phyloP scores from a whole-genome alignment of 2,888 invertebrate species.

The Steinernema carpocapsae region DNA sequence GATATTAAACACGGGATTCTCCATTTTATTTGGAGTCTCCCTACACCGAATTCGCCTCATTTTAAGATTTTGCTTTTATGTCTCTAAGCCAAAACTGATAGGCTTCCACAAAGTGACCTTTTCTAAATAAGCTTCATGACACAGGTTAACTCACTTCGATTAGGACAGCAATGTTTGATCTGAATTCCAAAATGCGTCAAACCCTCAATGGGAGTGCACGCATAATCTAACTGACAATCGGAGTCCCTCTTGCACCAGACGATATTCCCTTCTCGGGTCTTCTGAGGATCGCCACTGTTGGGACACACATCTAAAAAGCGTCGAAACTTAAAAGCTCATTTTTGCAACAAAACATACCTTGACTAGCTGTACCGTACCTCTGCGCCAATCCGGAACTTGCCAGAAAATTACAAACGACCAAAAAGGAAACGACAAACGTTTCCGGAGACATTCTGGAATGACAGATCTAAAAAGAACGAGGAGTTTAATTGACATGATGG shows the following conservation, averaged over 20 bases:
- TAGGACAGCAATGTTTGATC: slow-evolving; percentile 48
- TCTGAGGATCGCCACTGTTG: slow-evolving; percentile 37
- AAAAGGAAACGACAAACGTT: neutral
- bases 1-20: too few relatives aligned
- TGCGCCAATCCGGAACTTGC: neutral
- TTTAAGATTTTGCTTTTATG: too few relatives aligned
- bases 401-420: neutral
- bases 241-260: slow-evolving; percentile 43
- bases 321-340: neutral
- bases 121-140: too few relatives aligned
- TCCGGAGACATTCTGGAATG: neutral
- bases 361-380: slow-evolving; percentile 21
- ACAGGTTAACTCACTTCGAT: slow-evolving; percentile 42
- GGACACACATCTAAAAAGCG: slow-evolving; percentile 42
- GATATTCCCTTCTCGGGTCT: slow-evolving; percentile 41
- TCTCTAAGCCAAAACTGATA: too few relatives aligned
- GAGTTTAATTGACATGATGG: slow-evolving; percentile 1
- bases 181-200: slow-evolving; percentile 46
- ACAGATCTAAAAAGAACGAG: neutral
- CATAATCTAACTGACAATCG: slow-evolving; percentile 39
- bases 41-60: too few relatives aligned
- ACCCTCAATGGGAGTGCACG: slow-evolving; percentile 44
- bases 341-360: neutral
- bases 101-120: too few relatives aligned
- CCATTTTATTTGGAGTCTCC: too few relatives aligned